Percentiles rank a stretch among this genome's conserved stretches.
These are phyloP conservation scores for Petaurus breviceps DNA, from an alignment of 2,113 vertebrate genomes.

Conservation along the genomic window DNA sequence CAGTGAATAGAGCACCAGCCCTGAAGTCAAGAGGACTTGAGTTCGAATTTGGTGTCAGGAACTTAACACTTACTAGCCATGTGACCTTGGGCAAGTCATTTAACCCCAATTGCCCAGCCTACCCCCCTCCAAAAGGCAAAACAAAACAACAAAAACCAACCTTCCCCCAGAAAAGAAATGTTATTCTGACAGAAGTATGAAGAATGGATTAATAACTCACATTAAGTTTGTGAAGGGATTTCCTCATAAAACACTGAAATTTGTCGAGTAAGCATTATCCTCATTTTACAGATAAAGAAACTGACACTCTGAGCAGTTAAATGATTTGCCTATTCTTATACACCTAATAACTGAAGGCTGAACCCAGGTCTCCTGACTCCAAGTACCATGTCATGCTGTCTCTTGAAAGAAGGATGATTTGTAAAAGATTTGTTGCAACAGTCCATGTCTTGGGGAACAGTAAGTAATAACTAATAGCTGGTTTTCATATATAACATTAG, in stretches of 20 bases:
- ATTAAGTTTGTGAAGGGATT: background rate
- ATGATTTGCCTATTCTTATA: background rate
- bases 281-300: background rate
- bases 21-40: no score
- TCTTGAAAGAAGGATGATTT: background rate
- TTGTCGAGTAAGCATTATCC: background rate
- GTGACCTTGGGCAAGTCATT: no score
- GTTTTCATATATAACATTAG: slow-evolving; percentile 31
- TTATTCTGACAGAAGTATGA: no score
- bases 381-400: background rate
- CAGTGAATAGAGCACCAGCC: no score
- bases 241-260: background rate
- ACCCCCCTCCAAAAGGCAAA: no score
- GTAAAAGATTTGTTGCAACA: background rate
- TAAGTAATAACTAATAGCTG: background rate
- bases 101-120: no score
- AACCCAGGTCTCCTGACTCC: background rate
- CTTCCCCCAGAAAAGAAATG: no score
- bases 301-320: background rate
- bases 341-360: background rate
- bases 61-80: no score
- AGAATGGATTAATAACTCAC: no score
- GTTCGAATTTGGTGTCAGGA: no score
- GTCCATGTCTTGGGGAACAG: background rate
- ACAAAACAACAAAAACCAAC: no score